These are phyloP conservation scores for Drosophila pseudotakahashii DNA, from an alignment of 2,888 invertebrate genomes.

Conservation along the genomic window DNA sequence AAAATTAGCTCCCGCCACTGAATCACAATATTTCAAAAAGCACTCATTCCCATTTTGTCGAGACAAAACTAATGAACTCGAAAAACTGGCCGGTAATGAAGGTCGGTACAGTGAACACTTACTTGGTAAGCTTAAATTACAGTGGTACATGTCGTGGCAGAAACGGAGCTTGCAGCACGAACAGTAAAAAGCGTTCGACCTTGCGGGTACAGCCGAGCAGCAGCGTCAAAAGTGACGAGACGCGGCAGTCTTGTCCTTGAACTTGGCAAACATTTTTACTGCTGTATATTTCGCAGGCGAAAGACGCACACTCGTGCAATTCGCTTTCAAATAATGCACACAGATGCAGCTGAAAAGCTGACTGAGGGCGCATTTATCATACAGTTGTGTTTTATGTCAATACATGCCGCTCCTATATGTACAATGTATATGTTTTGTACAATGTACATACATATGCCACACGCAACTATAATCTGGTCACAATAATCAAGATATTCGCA, in stretches of 20 bases:
- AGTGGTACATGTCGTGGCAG: conserved; percentile 19
- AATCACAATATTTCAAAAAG: no score
- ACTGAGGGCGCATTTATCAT: conserved; percentile 9
- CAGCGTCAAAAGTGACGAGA: conserved; percentile 66
- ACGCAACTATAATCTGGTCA: no score
- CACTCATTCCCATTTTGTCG: no score
- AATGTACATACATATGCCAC: no score
- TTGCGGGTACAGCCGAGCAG: conserved; percentile 62
- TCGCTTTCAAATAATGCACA: conserved; percentile 37
- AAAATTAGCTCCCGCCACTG: no score
- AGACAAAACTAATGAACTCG: conserved; percentile 42
- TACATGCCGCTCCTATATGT: no score
- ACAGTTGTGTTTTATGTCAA: neutral
- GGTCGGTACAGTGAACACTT: conserved; percentile 59
- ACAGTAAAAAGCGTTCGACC: neutral
- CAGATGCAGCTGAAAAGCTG: conserved; percentile 34
- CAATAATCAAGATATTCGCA: no score
- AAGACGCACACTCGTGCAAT: conserved; percentile 37
- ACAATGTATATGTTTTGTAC: no score
- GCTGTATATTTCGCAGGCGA: conserved; percentile 27
- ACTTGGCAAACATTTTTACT: conserved; percentile 65
- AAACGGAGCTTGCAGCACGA: conserved; percentile 14
- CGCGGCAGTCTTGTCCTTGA: conserved; percentile 78
- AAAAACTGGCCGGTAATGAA: conserved; percentile 63
- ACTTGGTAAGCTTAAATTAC: conserved; percentile 1